phyloP scores from a whole-genome alignment of 2,888 invertebrate genomes.

The Sympetrum striolatum region DNA sequence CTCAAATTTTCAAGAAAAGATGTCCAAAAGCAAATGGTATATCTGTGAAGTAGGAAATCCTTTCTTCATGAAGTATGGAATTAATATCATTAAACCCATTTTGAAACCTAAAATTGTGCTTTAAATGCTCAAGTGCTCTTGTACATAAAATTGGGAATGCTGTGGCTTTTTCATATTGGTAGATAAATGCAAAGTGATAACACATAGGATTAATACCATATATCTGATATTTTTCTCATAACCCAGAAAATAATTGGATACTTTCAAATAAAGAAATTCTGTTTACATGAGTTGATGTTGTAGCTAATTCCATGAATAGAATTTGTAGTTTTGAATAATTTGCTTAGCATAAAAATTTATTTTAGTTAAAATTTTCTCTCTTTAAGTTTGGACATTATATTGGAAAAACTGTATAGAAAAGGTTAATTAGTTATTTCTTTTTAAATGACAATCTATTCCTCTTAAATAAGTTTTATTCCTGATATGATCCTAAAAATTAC shows the following conservation, averaged over 20 bases:
- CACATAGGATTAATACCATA: not conserved
- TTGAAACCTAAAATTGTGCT: constrained; percentile 16
- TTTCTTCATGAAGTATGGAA: not conserved
- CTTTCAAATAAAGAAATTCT: not conserved
- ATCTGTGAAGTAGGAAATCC: constrained; percentile 2
- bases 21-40: not conserved
- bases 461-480: too few relatives aligned
- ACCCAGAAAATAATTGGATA: not conserved
- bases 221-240: not conserved
- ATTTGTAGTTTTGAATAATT: too few relatives aligned
- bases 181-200: not conserved
- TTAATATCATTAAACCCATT: not conserved
- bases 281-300: too few relatives aligned
- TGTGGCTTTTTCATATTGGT: not conserved
- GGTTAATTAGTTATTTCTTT: too few relatives aligned
- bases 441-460: too few relatives aligned
- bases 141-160: constrained; percentile 8
- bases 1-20: not conserved
- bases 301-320: too few relatives aligned
- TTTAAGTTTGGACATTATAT: too few relatives aligned
- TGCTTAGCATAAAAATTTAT: too few relatives aligned
- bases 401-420: too few relatives aligned
- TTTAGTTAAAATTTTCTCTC: too few relatives aligned
- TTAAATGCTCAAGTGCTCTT: constrained; percentile 22
- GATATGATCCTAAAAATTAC: too few relatives aligned